Conservation (phyloP, 2,797 vertebrate species). For the Malacoctenus gilli region DNA sequence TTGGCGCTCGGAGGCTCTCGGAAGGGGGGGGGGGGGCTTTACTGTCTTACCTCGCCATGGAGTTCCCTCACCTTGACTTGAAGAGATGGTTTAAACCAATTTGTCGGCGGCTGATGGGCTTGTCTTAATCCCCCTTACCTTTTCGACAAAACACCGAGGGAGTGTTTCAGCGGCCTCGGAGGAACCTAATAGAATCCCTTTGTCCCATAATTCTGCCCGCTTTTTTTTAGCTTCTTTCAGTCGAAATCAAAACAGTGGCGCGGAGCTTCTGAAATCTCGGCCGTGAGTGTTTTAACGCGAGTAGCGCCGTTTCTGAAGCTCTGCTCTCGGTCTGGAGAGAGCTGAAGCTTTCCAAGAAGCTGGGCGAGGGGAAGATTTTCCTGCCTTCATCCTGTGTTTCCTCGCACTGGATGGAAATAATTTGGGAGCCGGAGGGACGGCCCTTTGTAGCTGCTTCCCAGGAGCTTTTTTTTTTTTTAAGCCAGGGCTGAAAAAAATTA, state of each 20-base stretch:
- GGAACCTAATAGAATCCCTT: constrained; percentile 25
- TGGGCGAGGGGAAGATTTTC: constrained; percentile 16
- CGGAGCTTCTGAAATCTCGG: constrained; percentile 17
- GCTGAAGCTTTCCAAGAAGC: background rate
- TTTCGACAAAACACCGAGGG: constrained; percentile 28
- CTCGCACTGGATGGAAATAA: constrained; percentile 17
- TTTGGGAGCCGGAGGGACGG: constrained; percentile 15
- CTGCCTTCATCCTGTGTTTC: constrained; percentile 15
- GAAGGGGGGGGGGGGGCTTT: constrained; percentile 34
- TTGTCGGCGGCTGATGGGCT: constrained; percentile 49
- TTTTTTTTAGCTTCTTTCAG: constrained; percentile 18
- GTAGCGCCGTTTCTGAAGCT: constrained; percentile 23
- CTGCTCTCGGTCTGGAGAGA: constrained; percentile 4
- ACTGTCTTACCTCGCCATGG: constrained; percentile 25
- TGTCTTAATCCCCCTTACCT: constrained; percentile 46
- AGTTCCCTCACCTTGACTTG: constrained; percentile 33
- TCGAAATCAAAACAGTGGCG: constrained; percentile 31
- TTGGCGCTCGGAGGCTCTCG: constrained; percentile 43
- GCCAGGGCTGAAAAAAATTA: no score
- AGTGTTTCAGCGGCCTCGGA: constrained; percentile 24
- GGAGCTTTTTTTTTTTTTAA: no score
- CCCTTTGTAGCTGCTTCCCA: constrained; percentile 12
- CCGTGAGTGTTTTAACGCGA: constrained; percentile 40
- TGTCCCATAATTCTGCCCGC: background rate
- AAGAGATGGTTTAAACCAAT: constrained; percentile 54